Evolutionary conservation across 2,888 invertebrate species (phyloP), one percentile per base, ranked within the genome.

Genomic region (Drosophila ezoana): DNA sequence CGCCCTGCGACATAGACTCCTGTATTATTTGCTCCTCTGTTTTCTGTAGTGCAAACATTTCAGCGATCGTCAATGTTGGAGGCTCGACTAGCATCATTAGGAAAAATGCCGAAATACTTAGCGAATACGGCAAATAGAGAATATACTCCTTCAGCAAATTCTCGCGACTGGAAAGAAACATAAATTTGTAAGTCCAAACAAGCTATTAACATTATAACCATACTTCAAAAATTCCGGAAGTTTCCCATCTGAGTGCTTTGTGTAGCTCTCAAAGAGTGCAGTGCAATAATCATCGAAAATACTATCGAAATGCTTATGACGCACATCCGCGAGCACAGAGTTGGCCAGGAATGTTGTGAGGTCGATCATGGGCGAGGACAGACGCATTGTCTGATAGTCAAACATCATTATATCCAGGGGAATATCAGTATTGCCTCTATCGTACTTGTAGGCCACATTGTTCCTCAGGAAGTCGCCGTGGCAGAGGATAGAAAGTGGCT

Each of bases 391-490:
- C 76, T 92, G 92, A 45, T 91, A 90, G 80, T 92, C 92, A 64
- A 92, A 92, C 91, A 92, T 91, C 85, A 92, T 90, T 3, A 87
- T 79, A 4, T 89, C 90, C 5, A 69, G 38, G 1, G 92, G 91
- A n/a, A 16, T 66, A 0, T 56, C 74, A 37, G 52, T 72, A 40
- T 1, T 58, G 13, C 69, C 69, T 16, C 66, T 78, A n/a, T 77
- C 76, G 43, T 92, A 92, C 59, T 84, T 89, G 44, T 88, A 92
- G 2, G 92, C 92, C 28, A 92, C 85, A 72, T 92, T 92, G 57
- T 92, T 92, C 23, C 92, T 76, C 37, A 92, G 68, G 65, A 80
- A 92, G 59, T 92, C 92, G 0, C 92, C 92, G 65, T 92, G 92
- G 41, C 92, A 92, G 4, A 92, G 65, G 0, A 87, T 91, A 2